Evolutionary conservation across 2,113 vertebrate species (phyloP), one percentile per base, ranked within the genome.

Genomic region (Pterocles burchelli): DNA sequence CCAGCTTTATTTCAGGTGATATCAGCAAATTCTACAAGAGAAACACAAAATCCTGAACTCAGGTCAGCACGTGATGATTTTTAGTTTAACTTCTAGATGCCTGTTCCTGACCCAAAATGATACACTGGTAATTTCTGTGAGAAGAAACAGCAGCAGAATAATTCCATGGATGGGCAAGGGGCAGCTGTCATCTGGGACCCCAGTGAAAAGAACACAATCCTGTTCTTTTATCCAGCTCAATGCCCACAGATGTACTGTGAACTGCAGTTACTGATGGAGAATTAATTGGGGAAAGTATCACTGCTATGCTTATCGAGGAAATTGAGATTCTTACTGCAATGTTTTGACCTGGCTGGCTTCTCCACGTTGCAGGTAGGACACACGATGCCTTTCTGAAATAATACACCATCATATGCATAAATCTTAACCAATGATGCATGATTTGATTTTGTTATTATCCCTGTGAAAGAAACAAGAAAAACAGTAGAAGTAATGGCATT

Each of bases 281-380:
- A 38, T 18, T 52, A 31, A 61, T 33, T 3, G 26, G 57, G 59
- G 55, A 19, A 51, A 16, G 19, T 9, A 12, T 20, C 25, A 31
- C 15, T 72, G 22, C 13, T 38, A 4, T 0, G 4, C 33, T 41
- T 9, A 26, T 14, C 5, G 3, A 48, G 26, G 76, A 54, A 49
- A 62, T 43, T n/a, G 25, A 49, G 57, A 33, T 17, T 81, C 98
- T 98, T 95, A 99, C 99, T 94, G 93, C 99, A 99, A 76, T 99
- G 99, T 96, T 99, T 99, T 38, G 99, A 99, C 24, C 99, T 98
- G 36, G 99, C 99, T 33, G 99, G 99, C 95, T 99, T 99, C 96
- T 98, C 85, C 62, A 99, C 48, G 3, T 93, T 78, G 88, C 99
- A 99, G 0, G 99, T 98, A 19, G 97, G 95, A 91, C 99, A 99